Evolutionary conservation across 2,888 invertebrate species (phyloP), one percentile per base, ranked within the genome.

Genomic region (Cephonodes hylas): DNA sequence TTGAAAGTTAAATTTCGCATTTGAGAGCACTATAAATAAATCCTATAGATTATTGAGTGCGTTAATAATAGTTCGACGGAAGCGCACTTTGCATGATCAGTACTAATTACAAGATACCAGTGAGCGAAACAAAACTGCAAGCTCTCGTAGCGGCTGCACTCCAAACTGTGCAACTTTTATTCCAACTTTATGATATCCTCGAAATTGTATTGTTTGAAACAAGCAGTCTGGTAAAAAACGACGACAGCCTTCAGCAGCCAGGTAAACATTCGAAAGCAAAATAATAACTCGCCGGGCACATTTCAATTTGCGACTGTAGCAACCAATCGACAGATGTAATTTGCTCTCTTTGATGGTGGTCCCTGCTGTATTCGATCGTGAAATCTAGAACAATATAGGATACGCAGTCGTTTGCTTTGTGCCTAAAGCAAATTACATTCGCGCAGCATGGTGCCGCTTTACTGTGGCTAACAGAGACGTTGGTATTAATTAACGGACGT

Each of bases 401-500:
- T 8, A 58, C n/a, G 42, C 23, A 48, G 15, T 15, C 15, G 27
- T 27, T 15, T 53, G 48, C 27, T 27, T 10, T 46, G 46, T 10
- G 34, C 42, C 34, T 22, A 20, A 59, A 63, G 59, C 63, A 42
- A 44, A 56, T 59, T 59, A 69, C 66, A 72, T 67, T 67, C 72
- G 70, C 73, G 62, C 66, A 69, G 73, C 72, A 66, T 69, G 71
- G 63, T 64, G 48, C 60, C 61, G 66, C 63, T 68, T 66, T 59
- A 65, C 60, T 68, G 67, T 66, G 67, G 63, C 63, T 64, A 64
- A 67, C 63, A 68, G 59, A 66, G 64, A 61, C 68, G 67, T 65
- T 69, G 64, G 63, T 67, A 66, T 70, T 71, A 66, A 73, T 74
- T 72, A 72, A 66, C 71, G 66, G 69, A 72, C 72, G 66, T 71